These are phyloP conservation scores for Drosophila sp. DNA, from an alignment of 1,140 invertebrate genomes.

Conservation along the genomic window DNA sequence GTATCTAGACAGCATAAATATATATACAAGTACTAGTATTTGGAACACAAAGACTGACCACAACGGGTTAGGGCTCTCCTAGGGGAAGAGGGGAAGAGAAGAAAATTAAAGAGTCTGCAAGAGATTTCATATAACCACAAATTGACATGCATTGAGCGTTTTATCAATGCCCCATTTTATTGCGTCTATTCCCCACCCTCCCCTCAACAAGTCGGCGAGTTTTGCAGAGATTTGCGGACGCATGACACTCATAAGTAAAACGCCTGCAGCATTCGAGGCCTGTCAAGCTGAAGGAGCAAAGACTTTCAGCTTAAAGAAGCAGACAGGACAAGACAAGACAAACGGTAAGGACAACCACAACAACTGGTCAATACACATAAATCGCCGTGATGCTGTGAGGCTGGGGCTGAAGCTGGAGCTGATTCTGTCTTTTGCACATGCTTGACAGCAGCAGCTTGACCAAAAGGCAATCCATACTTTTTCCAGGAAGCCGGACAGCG, in stretches of 20 bases:
- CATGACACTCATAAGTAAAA: conserved; percentile 81
- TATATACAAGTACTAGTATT: conserved; percentile 11
- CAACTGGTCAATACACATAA: conserved; percentile 52
- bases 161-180: conserved; percentile 32
- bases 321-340: conserved; percentile 23
- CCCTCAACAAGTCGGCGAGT: conserved; percentile 15
- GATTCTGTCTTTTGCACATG: too few relatives aligned
- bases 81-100: too few relatives aligned
- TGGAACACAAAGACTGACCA: conserved; percentile 36
- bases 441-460: conserved; percentile 18
- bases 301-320: conserved; percentile 41
- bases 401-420: too few relatives aligned
- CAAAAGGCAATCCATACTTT: conserved; percentile 20
- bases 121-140: conserved; percentile 57
- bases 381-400: conserved; percentile 60
- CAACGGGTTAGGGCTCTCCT: conserved; percentile 40
- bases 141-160: conserved; percentile 73
- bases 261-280: conserved; percentile 43
- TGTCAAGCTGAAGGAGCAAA: neutral
- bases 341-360: conserved; percentile 19
- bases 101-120: neutral
- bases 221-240: conserved; percentile 69
- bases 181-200: conserved; percentile 18
- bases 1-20: conserved; percentile 74
- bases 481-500: neutral